Percentiles rank a stretch among this genome's conserved stretches.
Conservation (phyloP, 2,113 vertebrate genomes). For the Okapia johnstoni region DNA sequence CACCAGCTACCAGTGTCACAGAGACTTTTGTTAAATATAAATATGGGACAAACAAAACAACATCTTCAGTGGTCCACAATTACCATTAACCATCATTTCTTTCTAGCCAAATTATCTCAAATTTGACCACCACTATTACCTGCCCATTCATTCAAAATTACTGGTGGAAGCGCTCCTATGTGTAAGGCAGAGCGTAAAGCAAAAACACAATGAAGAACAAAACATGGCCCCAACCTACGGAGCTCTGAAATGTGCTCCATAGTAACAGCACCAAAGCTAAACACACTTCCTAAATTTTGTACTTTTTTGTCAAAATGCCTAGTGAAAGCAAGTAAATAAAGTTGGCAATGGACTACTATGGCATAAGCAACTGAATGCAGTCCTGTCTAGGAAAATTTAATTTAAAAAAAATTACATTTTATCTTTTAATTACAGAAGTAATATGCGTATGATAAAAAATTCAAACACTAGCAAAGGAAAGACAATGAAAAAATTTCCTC, state of each 20-base stretch:
- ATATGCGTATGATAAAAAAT: not conserved
- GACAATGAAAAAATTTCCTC: not conserved
- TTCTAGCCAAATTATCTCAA: not conserved
- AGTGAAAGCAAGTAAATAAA: not conserved
- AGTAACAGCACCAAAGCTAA: not conserved
- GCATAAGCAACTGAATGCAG: not conserved
- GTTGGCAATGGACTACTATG: not conserved
- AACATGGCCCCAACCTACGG: not conserved
- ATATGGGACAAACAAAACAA: not conserved
- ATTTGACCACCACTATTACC: not conserved
- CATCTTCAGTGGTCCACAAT: not conserved
- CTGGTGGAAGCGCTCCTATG: not conserved
- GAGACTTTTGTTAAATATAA: not conserved
- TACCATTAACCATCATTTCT: not conserved
- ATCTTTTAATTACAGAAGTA: slow-evolving; percentile 3
- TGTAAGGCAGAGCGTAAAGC: not conserved
- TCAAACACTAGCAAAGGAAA: slow-evolving; percentile 1
- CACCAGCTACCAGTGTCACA: not conserved
- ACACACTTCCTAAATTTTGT: not conserved
- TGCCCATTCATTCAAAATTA: not conserved
- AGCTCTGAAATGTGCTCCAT: not conserved
- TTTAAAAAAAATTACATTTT: not conserved
- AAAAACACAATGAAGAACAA: not conserved
- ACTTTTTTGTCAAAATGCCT: not conserved
- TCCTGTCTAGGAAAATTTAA: not conserved